These are phyloP conservation scores for Pipra filicauda DNA, from an alignment of 2,113 vertebrate species.

Conservation along the genomic window DNA sequence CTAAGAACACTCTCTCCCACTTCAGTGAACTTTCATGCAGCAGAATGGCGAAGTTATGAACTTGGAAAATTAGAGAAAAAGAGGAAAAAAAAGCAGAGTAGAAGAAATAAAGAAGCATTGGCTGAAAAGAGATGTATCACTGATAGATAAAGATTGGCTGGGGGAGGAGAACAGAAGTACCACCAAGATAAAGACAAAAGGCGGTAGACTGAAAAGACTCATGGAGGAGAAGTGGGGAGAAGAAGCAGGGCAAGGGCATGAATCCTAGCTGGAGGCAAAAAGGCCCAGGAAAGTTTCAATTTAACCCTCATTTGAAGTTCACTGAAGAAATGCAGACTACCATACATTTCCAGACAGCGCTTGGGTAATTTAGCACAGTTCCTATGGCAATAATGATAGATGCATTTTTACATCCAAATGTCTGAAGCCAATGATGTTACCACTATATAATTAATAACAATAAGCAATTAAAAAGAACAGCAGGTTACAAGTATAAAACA, in stretches of 20 bases:
- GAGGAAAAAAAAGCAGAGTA: not conserved
- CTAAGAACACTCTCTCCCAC: not conserved
- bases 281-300: not conserved
- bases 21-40: not conserved
- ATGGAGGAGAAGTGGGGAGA: not conserved
- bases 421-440: constrained; percentile 62
- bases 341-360: constrained; percentile 54
- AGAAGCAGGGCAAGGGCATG: not conserved
- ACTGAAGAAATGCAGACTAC: constrained; percentile 44
- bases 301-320: constrained; percentile 52
- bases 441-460: constrained; percentile 75
- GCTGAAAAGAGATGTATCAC: not conserved
- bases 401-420: constrained; percentile 68
- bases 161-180: not conserved
- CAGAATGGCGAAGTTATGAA: not conserved
- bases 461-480: constrained; percentile 77
- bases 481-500: constrained; percentile 64
- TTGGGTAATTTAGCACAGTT: constrained; percentile 54
- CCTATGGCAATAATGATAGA: constrained; percentile 68
- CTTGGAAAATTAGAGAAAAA: not conserved
- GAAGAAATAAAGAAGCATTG: not conserved
- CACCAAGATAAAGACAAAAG: not conserved
- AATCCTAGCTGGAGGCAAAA: not conserved
- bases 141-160: not conserved
- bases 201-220: not conserved